A percentile compares a stretch with the other conserved stretches of the same genome.
Evolutionary conservation across 2,797 vertebrate species (phyloP).

Genomic region (Momotus momota): DNA sequence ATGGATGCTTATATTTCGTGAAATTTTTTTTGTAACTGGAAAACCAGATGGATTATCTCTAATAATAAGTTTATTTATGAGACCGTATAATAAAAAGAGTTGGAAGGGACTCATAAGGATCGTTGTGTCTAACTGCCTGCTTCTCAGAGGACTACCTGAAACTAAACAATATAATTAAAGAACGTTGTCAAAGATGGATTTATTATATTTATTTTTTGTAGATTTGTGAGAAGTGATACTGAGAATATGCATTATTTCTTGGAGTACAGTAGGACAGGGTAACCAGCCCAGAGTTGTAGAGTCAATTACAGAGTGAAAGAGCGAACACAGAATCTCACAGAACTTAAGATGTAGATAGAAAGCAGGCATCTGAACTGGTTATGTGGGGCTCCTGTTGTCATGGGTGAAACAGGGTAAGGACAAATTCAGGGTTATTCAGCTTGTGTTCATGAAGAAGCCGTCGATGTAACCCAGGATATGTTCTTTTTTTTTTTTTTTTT

Average conservation of each 20-base stretch:
- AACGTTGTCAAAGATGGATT: not conserved
- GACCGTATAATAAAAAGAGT: not conserved
- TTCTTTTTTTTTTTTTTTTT: too few species aligned
- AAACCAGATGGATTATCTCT: not conserved
- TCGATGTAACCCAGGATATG: not conserved
- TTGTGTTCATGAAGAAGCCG: not conserved
- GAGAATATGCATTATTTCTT: not conserved
- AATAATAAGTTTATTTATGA: not conserved
- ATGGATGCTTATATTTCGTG: not conserved
- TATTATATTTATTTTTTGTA: not conserved
- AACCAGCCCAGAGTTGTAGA: not conserved
- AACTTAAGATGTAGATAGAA: not conserved
- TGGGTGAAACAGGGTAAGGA: not conserved
- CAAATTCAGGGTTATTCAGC: not conserved
- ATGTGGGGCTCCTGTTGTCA: not conserved
- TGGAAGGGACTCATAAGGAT: not conserved
- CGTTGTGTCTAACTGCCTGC: not conserved
- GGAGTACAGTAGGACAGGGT: not conserved
- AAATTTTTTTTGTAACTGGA: not conserved
- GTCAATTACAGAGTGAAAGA: not conserved
- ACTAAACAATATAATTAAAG: not conserved
- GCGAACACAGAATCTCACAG: not conserved
- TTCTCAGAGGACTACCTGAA: not conserved
- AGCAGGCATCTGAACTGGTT: not conserved
- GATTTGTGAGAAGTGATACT: not conserved